Evolutionary conservation across 2,113 vertebrate genomes (phyloP).

Genomic region (Apteryx owenii): DNA sequence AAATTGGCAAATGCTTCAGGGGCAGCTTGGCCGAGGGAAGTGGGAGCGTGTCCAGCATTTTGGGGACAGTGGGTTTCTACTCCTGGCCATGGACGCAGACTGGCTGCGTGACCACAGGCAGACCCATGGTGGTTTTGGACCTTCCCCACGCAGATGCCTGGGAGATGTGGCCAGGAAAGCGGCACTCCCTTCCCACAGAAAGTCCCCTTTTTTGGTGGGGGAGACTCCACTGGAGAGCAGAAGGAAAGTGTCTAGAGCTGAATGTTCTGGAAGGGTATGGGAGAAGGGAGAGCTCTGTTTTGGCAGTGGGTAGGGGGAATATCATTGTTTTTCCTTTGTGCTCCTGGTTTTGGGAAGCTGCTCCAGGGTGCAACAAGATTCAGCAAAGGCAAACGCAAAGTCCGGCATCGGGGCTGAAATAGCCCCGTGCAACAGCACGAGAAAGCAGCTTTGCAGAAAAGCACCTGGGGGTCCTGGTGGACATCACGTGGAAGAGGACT

Average conservation of each 20-base stretch:
- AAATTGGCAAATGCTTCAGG: background rate
- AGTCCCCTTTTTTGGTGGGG: background rate
- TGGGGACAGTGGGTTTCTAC: background rate
- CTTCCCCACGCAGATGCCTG: background rate
- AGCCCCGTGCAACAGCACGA: background rate
- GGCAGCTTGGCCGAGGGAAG: background rate
- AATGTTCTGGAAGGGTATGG: background rate
- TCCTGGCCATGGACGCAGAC: background rate
- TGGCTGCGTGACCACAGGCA: background rate
- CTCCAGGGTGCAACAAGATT: background rate
- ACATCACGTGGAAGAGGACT: too few relatives aligned
- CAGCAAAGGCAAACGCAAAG: too few relatives aligned
- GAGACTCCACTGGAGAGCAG: accelerated
- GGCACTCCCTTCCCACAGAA: background rate
- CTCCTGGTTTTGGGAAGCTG: background rate
- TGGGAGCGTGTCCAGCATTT: background rate
- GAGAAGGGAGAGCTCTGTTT: background rate
- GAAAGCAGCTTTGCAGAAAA: too few relatives aligned
- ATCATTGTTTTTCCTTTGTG: background rate
- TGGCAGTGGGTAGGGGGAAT: background rate
- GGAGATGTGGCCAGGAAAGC: background rate
- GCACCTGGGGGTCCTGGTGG: too few relatives aligned
- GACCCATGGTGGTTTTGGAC: background rate
- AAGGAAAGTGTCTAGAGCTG: accelerated
- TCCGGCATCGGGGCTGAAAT: background rate